Base-by-base conservation (phyloP, 1,140 invertebrate genomes). In the Pentalonia nigronervosa region DNA sequence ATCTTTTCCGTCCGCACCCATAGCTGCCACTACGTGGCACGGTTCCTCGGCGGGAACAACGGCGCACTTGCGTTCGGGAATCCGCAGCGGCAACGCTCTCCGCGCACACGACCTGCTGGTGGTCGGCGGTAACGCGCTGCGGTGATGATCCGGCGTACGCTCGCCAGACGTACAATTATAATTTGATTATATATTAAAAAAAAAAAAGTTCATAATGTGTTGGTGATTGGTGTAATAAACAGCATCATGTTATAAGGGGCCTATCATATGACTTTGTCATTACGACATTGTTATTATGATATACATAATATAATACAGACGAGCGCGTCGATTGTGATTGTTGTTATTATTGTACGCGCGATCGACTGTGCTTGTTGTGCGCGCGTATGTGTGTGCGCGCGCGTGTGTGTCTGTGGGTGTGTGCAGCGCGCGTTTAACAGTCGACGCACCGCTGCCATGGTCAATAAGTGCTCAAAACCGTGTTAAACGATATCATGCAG, bases 401-500 rank as follows among this genome's bases (percentile, higher is more conserved):
- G 47, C n/a, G 34, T 1, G 23, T 8, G 56, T 90, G 36, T n/a
- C 7, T 47, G 84, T 47, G 84, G 25, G 30, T 36, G 20, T 89
- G 25, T 23, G 30, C 17, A 25, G 47, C 34, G 48, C 47, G 84
- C n/a, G 48, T 17, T 48, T 81, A 60, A 90, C n/a, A 67, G 50
- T 30, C 56, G 89, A n/a, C 36, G 53, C 50, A 34, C 41, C 60
- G 60, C 41, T 41, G 45, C 30, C 45, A 91, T 91, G 41, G 90
- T 81, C 60, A 47, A 47, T 50, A 90, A 67, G 60, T 91, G 56
- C 45, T 92, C 17, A n/a, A 83, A 92, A 92, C 34, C 23, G 76
- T 92, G 76, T 76, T 83, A 83, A 92, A 92, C n/a, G 50, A 89
- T 76, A 76, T n/a, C n/a, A 76, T 56, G 88, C 50, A 56, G 88